A percentile compares a stretch with the other conserved stretches of the same genome.
Conservation (phyloP, 2,797 vertebrate species). For the Notamacropus eugenii region DNA sequence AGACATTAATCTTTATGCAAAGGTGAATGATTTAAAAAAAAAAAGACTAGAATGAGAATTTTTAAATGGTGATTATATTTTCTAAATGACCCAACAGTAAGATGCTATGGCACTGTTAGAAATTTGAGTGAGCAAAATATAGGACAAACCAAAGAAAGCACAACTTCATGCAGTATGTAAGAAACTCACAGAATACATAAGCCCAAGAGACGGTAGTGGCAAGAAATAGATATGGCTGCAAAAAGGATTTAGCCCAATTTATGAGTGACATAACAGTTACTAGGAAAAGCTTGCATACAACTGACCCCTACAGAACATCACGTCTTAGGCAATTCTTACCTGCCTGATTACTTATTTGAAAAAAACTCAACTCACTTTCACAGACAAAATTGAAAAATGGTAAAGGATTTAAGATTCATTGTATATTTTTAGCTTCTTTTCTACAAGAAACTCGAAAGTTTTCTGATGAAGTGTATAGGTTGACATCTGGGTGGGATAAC, state of each 20-base stretch:
- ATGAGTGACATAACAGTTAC: background rate
- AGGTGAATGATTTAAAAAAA: background rate
- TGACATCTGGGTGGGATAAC: background rate
- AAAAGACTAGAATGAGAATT: background rate
- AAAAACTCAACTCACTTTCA: background rate
- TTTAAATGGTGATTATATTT: background rate
- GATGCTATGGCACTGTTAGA: background rate
- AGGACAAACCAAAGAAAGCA: background rate
- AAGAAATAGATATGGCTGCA: background rate
- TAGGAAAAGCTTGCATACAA: background rate
- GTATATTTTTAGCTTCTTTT: constrained; percentile 30
- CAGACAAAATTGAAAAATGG: background rate
- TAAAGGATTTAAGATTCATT: background rate
- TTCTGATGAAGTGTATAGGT: constrained; percentile 35
- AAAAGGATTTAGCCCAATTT: background rate
- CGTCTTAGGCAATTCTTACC: background rate
- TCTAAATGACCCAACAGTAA: background rate
- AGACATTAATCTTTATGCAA: background rate
- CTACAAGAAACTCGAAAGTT: background rate
- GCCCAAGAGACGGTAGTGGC: background rate
- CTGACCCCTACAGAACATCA: background rate
- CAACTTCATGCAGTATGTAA: background rate
- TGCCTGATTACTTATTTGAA: background rate
- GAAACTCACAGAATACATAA: background rate
- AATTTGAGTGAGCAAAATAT: background rate